Conservation (phyloP, 2,888 invertebrate species). For the Lithophane leautieri region DNA sequence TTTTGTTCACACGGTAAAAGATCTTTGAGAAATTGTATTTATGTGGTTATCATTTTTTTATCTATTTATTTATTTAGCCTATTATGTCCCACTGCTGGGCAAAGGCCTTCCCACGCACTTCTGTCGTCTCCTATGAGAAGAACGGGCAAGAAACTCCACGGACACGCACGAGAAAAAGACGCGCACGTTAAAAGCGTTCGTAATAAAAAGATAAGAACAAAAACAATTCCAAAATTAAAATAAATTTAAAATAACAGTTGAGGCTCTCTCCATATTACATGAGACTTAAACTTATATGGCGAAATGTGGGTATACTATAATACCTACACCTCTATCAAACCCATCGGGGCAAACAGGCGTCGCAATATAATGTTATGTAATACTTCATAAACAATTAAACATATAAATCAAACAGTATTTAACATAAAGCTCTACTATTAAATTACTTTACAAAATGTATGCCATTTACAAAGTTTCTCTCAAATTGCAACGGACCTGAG, state of each 20-base stretch:
- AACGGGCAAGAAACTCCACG: too few species aligned
- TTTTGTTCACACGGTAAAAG: too few species aligned
- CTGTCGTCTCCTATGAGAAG: too few species aligned
- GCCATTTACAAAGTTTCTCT: slow-evolving; percentile 26
- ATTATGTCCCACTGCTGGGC: too few species aligned
- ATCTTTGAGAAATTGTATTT: too few species aligned
- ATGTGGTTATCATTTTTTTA: too few species aligned
- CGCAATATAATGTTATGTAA: neutral
- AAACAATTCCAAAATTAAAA: too few species aligned
- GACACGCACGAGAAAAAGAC: too few species aligned
- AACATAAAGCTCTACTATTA: neutral
- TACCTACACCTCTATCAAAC: neutral
- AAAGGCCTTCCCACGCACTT: too few species aligned
- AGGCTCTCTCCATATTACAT: neutral
- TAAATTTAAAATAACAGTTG: neutral
- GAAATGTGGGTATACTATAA: neutral
- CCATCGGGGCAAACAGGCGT: neutral
- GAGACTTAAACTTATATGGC: neutral
- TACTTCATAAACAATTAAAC: neutral
- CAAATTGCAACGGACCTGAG: slow-evolving; percentile 39
- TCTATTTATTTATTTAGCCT: too few species aligned
- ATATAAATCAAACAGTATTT: neutral
- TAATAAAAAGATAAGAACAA: too few species aligned
- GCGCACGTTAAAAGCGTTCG: too few species aligned
- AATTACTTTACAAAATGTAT: neutral